phyloP scores from a whole-genome alignment of 2,113 vertebrate species.

The Ranitomeya variabilis region DNA sequence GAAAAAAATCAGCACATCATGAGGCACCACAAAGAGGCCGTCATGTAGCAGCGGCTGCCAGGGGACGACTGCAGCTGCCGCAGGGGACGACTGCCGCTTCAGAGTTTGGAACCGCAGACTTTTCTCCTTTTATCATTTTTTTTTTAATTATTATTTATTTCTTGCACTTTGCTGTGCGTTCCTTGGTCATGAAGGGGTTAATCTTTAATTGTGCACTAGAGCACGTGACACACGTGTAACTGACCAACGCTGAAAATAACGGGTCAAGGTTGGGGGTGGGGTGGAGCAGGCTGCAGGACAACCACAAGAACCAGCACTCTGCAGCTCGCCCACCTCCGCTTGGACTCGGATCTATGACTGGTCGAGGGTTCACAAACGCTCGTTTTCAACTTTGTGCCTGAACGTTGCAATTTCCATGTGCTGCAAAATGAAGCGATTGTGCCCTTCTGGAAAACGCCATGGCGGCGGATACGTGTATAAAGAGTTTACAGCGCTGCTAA shows the following conservation, averaged over 20 bases:
- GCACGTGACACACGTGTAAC: neutral
- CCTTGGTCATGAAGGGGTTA: constrained; percentile 12
- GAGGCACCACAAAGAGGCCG: constrained; percentile 96
- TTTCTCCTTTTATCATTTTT: neutral
- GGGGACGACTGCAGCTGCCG: neutral
- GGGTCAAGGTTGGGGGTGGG: neutral
- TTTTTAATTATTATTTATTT: neutral
- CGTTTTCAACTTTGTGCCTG: constrained; percentile 24
- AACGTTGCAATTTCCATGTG: neutral
- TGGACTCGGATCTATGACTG: neutral
- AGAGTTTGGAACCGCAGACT: neutral
- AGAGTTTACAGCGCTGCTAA: constrained; percentile 32
- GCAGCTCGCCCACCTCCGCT: neutral
- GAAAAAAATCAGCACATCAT: constrained; percentile 99
- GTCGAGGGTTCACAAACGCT: neutral
- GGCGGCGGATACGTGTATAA: neutral
- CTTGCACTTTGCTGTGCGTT: constrained; percentile 22
- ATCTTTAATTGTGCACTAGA: neutral
- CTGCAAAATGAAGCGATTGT: neutral
- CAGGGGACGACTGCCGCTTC: neutral
- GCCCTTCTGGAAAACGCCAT: neutral
- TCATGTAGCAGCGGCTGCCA: constrained; percentile 75
- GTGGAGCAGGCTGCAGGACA: neutral
- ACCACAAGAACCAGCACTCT: constrained; percentile 21
- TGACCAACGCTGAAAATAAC: neutral